A percentile compares a stretch with the other conserved stretches of the same genome.
phyloP scores from a whole-genome alignment of 2,888 invertebrate genomes.

The Lepidonotus clava region DNA sequence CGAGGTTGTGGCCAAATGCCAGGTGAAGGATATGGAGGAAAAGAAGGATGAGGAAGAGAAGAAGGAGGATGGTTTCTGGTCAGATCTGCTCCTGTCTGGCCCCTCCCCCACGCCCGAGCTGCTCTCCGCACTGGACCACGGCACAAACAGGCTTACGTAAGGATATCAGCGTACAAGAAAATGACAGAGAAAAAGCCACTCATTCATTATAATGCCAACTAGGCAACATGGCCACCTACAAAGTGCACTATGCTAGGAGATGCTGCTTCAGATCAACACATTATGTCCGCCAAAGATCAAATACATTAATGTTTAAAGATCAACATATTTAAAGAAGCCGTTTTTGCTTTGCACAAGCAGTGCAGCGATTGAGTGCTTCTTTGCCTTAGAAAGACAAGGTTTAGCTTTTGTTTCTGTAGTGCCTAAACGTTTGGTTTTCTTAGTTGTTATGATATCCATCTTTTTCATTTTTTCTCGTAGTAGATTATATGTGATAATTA shows the following conservation, averaged over 20 bases:
- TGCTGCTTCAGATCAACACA: not conserved
- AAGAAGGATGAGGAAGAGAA: not conserved
- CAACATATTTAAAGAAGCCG: slow-evolving; percentile 8
- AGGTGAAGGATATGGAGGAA: not conserved
- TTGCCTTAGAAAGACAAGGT: no score
- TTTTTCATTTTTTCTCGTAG: no score
- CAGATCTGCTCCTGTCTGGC: not conserved
- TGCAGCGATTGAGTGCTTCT: no score
- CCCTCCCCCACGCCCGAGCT: not conserved
- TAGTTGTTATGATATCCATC: no score
- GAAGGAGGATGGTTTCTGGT: not conserved
- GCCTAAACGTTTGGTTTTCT: no score
- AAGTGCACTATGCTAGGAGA: not conserved
- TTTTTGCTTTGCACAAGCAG: not conserved
- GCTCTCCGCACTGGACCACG: no score
- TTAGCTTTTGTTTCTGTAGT: no score
- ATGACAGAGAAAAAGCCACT: not conserved
- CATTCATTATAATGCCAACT: not conserved
- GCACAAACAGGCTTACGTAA: slow-evolving; percentile 19
- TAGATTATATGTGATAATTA: no score
- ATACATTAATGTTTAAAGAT: slow-evolving; percentile 14
- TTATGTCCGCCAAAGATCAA: not conserved
- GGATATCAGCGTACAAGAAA: slow-evolving; percentile 3
- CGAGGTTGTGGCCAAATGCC: slow-evolving; percentile 34
- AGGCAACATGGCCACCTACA: slow-evolving; percentile 3